Base-by-base conservation (phyloP, 2,888 invertebrate genomes). In the Epistrophe grossulariae region DNA sequence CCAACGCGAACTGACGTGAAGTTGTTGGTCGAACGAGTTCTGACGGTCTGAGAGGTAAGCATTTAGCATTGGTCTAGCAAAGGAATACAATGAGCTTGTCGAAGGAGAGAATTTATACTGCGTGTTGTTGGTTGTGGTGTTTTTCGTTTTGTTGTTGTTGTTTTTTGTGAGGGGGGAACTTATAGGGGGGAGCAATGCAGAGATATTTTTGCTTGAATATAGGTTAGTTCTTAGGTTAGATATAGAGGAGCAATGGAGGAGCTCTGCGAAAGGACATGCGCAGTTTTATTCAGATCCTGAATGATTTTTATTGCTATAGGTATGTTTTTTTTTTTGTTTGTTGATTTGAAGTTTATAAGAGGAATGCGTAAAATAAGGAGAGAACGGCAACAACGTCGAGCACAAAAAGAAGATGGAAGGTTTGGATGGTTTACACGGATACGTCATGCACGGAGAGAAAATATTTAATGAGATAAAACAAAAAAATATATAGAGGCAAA, bases 1-100 rank as follows among this genome's bases (percentile, higher is more conserved):
- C 48, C 70, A 83, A 24, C 72, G 81, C 74, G 82, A 73, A 79
- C 24, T 50, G 64, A 48, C 78, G 82, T 79, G 85, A 82, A 85
- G 85, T 79, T 85, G 52, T 62, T 81, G 78, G 85, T 85, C 78
- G 82, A 79, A 82, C 81, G 81, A 79, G 73, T 82, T 85, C 82
- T 82, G 73, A 85, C 85, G 85, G 64, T 85, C 85, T 85, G 85
- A 85, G 82, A 82, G 70, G 13, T 79, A 52, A 82, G 78, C 78
- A 62, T 74, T 79, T 19, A 68, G 80, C 68, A 84, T 59, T 66
- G 64, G 9, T 48, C 48, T 85, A 64, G 66, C 40, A 60, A 28
- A 77, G 19, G 59, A 71, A 84, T 45, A 64, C 50, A 17, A 28
- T 24, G 3, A 15, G 48, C 17, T 62, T 24, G 40, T n/a, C 17